Conservation (phyloP, 2,113 vertebrate genomes). For the Reinhardtius hippoglossoides region DNA sequence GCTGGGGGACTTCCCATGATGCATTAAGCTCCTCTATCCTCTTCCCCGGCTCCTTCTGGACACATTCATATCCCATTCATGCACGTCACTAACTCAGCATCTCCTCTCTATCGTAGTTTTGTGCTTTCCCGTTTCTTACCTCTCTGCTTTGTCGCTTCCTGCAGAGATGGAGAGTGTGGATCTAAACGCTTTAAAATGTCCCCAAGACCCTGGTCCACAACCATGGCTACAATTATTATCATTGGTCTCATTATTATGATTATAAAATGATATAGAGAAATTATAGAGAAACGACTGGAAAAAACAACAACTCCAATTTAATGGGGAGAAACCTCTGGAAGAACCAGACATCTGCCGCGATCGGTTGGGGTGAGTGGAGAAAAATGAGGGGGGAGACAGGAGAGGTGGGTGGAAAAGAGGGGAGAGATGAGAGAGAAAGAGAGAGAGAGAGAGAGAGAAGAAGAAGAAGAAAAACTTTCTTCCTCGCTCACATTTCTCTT, state of each 20-base stretch:
- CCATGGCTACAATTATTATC: background rate
- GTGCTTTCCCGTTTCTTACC: background rate
- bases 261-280: too few species aligned
- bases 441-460: too few species aligned
- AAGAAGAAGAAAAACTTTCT: too few species aligned
- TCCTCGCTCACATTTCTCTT: too few species aligned
- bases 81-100: background rate
- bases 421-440: too few species aligned
- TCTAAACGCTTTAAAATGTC: background rate
- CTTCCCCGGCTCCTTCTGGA: background rate
- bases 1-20: background rate
- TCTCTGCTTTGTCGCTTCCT: background rate
- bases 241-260: background rate
- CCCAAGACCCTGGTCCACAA: background rate
- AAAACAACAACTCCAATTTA: too few species aligned
- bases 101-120: background rate
- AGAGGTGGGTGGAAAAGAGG: too few species aligned
- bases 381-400: too few species aligned
- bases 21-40: background rate
- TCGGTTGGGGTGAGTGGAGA: too few species aligned
- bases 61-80: background rate
- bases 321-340: too few species aligned
- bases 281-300: too few species aligned
- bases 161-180: background rate
- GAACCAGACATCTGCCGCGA: too few species aligned